Base-by-base conservation (phyloP, 1,140 invertebrate species). In the Armadillidium nasatum region DNA sequence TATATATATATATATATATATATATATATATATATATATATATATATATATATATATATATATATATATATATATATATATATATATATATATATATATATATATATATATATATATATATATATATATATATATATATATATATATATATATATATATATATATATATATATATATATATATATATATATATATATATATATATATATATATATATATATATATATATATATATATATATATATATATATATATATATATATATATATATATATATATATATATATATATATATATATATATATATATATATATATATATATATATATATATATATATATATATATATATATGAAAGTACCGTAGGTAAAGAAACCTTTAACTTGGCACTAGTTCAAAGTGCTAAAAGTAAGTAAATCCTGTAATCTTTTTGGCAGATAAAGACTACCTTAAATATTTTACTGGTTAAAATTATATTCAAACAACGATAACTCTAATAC, bases 211-310 rank as follows among this genome's bases (percentile, higher is more conserved):
- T 21, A 45, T 10, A 72, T 19, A 72, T 44, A 45, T 44, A 72
- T 19, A 46, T 33, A 44, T 46, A 45, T 45, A 72, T n/a, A 72
- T 33, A 72, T n/a, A 72, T 46, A 44, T 33, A 72, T 46, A 72
- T n/a, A 72, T 45, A 72, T 46, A 72, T 45, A 72, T 45, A 72
- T 33, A 72, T 46, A 72, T n/a, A 72, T 45, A 45, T n/a, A 72
- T 33, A 72, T 19, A 46, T 43, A 46, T 21, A 72, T 13, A 72
- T 46, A 72, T 68, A 15, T 68, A 15, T 68, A 15, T 68, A 15
- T 10, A 15, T 68, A 15, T 68, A 15, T n/a, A 15, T 68, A 15
- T 68, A 15, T 10, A 15, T 67, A 10, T 67, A 15, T 67, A 67
- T 33, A 33, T 33, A 33, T 33, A 33, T 33, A 33, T 33, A 33